Base-by-base conservation (phyloP, 2,888 invertebrate genomes). In the Stictocephala bisonia region DNA sequence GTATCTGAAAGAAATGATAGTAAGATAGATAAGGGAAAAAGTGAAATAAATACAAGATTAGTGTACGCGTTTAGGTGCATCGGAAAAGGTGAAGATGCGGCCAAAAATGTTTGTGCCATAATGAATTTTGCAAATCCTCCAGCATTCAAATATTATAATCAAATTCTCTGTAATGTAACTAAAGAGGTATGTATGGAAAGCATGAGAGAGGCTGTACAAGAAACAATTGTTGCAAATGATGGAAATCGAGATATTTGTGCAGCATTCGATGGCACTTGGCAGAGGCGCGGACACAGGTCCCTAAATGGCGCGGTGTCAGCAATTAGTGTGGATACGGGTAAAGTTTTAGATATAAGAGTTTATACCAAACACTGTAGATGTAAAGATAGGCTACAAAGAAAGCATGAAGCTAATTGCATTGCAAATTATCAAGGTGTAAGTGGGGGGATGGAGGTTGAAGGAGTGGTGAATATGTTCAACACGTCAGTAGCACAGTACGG, bases 341-440 rank as follows among this genome's bases (percentile, higher is more conserved):
- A 60, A 60, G 60, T 60, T 3, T 60, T 60, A 35, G 60, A 60
- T 35, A 15, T 31, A 27, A 27, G 29, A 58, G 60, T 60, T 29
- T 60, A n/a, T 29, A 15, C 60, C 31, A 60, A 60, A 60, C 60
- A 60, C 35, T 29, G 60, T 60, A 60, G 60, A 60, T 60, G 31
- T 60, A 60, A 60, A 35, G 60, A 29, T 35, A 60, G 3, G 20
- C 35, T 31, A n/a, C n/a, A n/a, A n/a, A n/a, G n/a, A 29, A 56
- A 56, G 56, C 56, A 56, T 56, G 24, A 56, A 56, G 24, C 20
- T 56, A 1, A 56, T 1, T 56, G 24, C 26, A 56, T 3, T 24
- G 24, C 56, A 18, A 56, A 56, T 9, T 56, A 56, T 56, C 56
- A 56, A 56, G 29, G 56, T 56, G n/a, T n/a, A n/a, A n/a, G n/a